Conservation (phyloP, 92 coral and sea anemone genomes). For the Ricordea florida region DNA sequence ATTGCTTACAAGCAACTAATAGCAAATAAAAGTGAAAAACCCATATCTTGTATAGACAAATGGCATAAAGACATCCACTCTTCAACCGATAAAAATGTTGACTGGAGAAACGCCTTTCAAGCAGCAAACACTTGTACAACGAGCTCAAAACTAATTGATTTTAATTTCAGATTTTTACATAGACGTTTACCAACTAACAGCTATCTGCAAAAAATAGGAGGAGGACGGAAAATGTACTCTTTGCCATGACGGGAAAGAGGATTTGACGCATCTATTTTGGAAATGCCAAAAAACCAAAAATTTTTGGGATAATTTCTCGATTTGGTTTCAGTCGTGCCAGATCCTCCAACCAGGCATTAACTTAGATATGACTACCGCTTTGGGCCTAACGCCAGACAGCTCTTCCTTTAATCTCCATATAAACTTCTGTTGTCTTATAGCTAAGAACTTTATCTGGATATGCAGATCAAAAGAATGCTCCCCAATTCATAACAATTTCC, state of each 20-base stretch:
- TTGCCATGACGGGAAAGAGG: neutral
- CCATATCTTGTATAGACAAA: neutral
- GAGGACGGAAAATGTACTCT: neutral
- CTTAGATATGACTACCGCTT: neutral
- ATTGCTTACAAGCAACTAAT: neutral
- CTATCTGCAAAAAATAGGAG: neutral
- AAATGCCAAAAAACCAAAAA: neutral
- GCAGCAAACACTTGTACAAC: neutral
- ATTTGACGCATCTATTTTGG: neutral
- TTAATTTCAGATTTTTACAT: conserved; percentile 2
- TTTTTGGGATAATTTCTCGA: neutral
- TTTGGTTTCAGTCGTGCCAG: conserved; percentile 5
- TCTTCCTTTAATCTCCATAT: neutral
- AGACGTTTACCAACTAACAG: neutral
- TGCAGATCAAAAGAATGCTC: neutral
- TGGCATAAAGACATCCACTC: neutral
- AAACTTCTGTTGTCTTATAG: neutral
- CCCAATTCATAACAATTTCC: too few species aligned
- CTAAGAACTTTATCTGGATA: neutral
- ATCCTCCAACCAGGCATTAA: neutral
- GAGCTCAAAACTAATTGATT: neutral
- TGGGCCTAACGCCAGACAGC: neutral
- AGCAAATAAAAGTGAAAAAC: neutral
- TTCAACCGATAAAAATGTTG: neutral
- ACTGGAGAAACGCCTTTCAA: neutral